Conservation (phyloP, 2,888 invertebrate species). For the Dynastes grantii region DNA sequence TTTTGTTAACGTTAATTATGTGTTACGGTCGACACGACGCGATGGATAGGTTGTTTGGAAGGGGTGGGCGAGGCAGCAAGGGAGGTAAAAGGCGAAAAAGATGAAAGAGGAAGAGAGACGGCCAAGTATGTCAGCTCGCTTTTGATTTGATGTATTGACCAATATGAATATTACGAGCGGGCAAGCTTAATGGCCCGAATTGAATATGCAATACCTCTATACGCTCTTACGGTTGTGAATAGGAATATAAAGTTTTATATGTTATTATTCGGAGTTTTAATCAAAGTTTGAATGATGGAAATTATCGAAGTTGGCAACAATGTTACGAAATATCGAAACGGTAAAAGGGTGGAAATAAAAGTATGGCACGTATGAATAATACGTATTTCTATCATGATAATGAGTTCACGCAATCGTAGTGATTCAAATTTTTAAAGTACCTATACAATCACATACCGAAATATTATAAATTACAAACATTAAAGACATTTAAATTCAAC, state of each 20-base stretch:
- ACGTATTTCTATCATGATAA: too few species aligned
- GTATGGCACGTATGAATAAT: too few species aligned
- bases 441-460: too few species aligned
- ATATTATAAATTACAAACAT: too few species aligned
- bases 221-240: background rate
- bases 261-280: background rate
- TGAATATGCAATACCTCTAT: background rate
- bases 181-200: constrained; percentile 27
- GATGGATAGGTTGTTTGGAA: constrained; percentile 18
- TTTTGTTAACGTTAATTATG: constrained; percentile 53
- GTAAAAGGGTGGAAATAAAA: background rate
- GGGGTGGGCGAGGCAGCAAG: background rate
- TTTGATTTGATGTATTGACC: constrained; percentile 43
- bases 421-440: too few species aligned
- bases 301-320: constrained; percentile 6
- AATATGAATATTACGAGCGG: constrained; percentile 39
- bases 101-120: constrained; percentile 15
- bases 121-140: constrained; percentile 22
- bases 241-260: constrained; percentile 2
- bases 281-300: background rate
- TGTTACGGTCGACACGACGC: constrained; percentile 43
- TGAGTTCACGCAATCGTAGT: too few species aligned
- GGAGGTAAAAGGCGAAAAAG: background rate
- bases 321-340: background rate
- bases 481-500: too few species aligned